Percentiles rank a stretch among this genome's conserved stretches.
Evolutionary conservation across 2,888 invertebrate species (phyloP).

Genomic region (Mylabris sibirica): DNA sequence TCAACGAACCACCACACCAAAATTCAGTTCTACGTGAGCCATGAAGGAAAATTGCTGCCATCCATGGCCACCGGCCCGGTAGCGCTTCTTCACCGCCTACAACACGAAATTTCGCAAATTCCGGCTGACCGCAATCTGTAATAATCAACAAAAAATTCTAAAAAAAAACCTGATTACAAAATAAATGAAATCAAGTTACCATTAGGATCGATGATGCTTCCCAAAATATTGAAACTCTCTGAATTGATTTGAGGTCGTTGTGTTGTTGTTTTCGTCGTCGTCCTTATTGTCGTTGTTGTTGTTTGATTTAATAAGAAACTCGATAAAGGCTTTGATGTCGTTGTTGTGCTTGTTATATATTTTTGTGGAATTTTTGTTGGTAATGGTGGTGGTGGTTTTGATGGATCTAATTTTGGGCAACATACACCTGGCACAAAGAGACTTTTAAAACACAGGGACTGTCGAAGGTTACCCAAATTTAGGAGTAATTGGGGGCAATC

Average conservation of each 20-base stretch:
- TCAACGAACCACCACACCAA: conserved; percentile 92
- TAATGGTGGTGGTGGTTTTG: conserved; percentile 54
- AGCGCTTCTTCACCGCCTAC: conserved; percentile 88
- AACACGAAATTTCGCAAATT: conserved; percentile 84
- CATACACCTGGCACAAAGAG: conserved; percentile 92
- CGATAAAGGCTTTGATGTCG: background rate
- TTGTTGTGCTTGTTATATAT: conserved; percentile 10
- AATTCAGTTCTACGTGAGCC: conserved; percentile 86
- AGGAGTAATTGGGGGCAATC: conserved; percentile 86
- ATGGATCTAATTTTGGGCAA: conserved; percentile 68
- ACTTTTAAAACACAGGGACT: conserved; percentile 90
- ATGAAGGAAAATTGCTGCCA: conserved; percentile 92
- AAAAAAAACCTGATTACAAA: background rate
- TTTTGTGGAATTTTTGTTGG: conserved; percentile 12
- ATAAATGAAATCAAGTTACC: conserved; percentile 56
- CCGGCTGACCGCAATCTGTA: conserved; percentile 82
- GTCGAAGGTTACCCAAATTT: conserved; percentile 80
- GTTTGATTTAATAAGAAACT: conserved; percentile 16
- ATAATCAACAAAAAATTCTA: background rate
- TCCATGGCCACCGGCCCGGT: conserved; percentile 94
- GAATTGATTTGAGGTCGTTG: conserved; percentile 42
- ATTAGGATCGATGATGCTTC: conserved; percentile 64
- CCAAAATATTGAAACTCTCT: conserved; percentile 40
- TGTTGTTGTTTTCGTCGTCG: conserved; percentile 48
- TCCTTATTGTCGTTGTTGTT: conserved; percentile 34